These are phyloP conservation scores for Drosophila paranaensis DNA, from an alignment of 2,888 invertebrate genomes.

Conservation along the genomic window DNA sequence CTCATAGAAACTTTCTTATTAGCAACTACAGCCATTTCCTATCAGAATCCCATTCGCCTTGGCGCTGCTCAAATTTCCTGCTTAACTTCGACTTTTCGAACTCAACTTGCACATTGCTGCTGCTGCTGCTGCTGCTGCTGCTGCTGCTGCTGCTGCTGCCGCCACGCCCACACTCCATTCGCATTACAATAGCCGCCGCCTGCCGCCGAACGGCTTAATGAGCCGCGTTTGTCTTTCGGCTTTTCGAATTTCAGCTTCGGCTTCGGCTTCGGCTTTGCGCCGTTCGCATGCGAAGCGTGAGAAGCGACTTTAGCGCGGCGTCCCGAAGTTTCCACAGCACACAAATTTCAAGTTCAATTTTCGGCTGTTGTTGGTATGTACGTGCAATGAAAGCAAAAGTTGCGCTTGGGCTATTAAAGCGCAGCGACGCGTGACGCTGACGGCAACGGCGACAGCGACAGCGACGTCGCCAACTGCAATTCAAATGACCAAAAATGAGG, in stretches of 20 bases:
- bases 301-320: conserved; percentile 7
- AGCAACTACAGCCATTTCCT: neutral
- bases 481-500: conserved; percentile 69
- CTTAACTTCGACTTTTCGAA: conserved; percentile 1
- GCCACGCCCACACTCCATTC: conserved; percentile 45
- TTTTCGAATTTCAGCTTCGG: conserved; percentile 3
- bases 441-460: neutral
- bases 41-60: neutral
- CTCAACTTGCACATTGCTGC: neutral
- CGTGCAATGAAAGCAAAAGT: conserved; percentile 79
- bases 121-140: too few species aligned
- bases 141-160: too few species aligned
- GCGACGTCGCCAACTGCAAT: conserved; percentile 55
- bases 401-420: conserved; percentile 69
- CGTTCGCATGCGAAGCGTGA: conserved; percentile 15
- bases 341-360: conserved; percentile 20
- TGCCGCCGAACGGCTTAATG: conserved; percentile 8
- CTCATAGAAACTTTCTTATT: neutral
- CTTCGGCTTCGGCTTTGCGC: conserved; percentile 3
- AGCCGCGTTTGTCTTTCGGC: conserved; percentile 8
- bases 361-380: conserved; percentile 58
- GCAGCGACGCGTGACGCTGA: conserved; percentile 67
- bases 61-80: neutral
- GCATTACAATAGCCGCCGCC: conserved; percentile 31
- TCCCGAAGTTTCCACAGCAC: conserved; percentile 6